Percentiles rank a stretch among this genome's conserved stretches.
Conservation (phyloP, 2,797 vertebrate species). For the Helostoma temminkii region DNA sequence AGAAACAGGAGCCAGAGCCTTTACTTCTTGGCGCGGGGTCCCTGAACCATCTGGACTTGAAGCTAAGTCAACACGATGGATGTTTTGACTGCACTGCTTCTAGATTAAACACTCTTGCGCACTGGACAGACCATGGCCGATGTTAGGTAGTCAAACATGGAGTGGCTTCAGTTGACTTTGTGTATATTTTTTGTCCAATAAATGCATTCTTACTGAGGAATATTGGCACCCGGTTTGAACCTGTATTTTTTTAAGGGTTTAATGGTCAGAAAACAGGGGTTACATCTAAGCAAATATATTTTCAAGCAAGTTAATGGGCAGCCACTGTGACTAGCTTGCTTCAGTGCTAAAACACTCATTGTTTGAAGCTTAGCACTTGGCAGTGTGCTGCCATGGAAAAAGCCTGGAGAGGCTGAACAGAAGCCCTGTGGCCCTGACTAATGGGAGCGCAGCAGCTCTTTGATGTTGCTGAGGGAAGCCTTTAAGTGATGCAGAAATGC, state of each 20-base stretch:
- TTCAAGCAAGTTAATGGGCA: conserved; percentile 51
- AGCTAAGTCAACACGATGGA: conserved; percentile 64
- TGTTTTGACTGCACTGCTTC: conserved; percentile 77
- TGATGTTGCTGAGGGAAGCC: conserved; percentile 52
- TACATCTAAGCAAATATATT: conserved; percentile 29
- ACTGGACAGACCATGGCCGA: conserved; percentile 33
- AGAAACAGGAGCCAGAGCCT: conserved; percentile 68
- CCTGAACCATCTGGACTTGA: conserved; percentile 75
- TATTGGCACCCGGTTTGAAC: conserved; percentile 32
- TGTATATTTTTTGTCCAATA: conserved; percentile 6
- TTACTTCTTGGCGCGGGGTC: conserved; percentile 65
- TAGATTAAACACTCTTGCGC: conserved; percentile 60
- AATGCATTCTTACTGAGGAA: neutral
- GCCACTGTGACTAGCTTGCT: conserved; percentile 44
- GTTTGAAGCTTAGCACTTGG: conserved; percentile 61
- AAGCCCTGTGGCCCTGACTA: conserved; percentile 61
- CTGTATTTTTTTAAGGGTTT: conserved; percentile 10
- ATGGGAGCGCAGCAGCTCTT: conserved; percentile 64
- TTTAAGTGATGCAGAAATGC: conserved; percentile 51
- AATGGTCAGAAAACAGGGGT: conserved; percentile 22
- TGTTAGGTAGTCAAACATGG: conserved; percentile 47
- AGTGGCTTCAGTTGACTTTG: conserved; percentile 5
- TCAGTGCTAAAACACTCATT: conserved; percentile 44
- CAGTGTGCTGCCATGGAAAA: conserved; percentile 51
- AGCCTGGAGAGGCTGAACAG: conserved; percentile 67